A percentile compares a stretch with the other conserved stretches of the same genome.
phyloP scores from a whole-genome alignment of 2,888 invertebrate species.

The Tinea trinotella region DNA sequence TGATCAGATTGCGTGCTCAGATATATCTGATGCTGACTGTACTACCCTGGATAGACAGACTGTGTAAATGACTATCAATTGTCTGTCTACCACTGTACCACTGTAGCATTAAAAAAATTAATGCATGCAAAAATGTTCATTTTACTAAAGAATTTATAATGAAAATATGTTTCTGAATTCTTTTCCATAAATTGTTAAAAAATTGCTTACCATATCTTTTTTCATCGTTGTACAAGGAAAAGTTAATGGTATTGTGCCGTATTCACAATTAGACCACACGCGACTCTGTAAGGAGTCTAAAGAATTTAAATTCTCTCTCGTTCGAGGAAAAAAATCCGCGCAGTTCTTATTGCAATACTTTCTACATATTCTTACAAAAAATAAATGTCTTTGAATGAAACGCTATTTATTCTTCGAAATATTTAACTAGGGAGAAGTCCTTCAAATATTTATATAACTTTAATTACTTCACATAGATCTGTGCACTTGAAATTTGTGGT shows the following conservation, averaged over 20 bases:
- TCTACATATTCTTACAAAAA: slow-evolving; percentile 56
- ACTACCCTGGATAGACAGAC: too few species aligned
- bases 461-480: too few species aligned
- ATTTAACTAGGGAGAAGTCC: too few species aligned
- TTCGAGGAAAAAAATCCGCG: slow-evolving; percentile 61
- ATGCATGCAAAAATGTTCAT: neutral
- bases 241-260: slow-evolving; percentile 37
- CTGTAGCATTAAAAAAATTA: neutral
- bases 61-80: too few species aligned
- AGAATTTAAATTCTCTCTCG: slow-evolving; percentile 59
- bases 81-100: too few species aligned
- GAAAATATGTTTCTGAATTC: neutral
- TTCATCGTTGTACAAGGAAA: slow-evolving; percentile 29
- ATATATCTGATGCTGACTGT: too few species aligned
- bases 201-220: slow-evolving; percentile 27
- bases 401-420: slow-evolving; percentile 55
- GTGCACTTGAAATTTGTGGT: too few species aligned
- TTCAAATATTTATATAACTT: too few species aligned
- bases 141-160: neutral
- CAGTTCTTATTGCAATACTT: slow-evolving; percentile 52
- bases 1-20: too few species aligned
- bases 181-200: slow-evolving; percentile 7
- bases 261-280: slow-evolving; percentile 69
- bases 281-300: slow-evolving; percentile 54
- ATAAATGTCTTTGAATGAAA: slow-evolving; percentile 59